A percentile compares a stretch with the other conserved stretches of the same genome.
These are phyloP conservation scores for Daphoenositta chrysoptera DNA, from an alignment of 2,113 vertebrate species.

Conservation along the genomic window DNA sequence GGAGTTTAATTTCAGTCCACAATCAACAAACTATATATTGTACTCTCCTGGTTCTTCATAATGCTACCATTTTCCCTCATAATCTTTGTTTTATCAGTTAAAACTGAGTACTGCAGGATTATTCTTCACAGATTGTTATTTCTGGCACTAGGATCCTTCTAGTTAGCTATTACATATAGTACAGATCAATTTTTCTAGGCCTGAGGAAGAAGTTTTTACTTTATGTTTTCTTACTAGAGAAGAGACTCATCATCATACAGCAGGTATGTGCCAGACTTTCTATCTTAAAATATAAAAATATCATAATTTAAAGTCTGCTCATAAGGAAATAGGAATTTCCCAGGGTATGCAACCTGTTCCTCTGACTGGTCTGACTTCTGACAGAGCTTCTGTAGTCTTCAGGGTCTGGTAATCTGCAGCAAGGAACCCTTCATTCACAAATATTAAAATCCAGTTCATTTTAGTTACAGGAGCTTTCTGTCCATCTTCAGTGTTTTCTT, in stretches of 20 bases:
- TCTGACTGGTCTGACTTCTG: not conserved
- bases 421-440: not conserved
- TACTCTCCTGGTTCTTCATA: not conserved
- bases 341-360: not conserved
- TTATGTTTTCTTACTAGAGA: not conserved
- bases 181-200: not conserved
- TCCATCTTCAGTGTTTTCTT: not conserved
- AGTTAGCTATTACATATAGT: not conserved
- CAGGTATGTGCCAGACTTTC: not conserved
- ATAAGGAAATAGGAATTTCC: not conserved
- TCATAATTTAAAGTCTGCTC: not conserved
- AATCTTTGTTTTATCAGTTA: not conserved
- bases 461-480: not conserved
- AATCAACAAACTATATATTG: not conserved
- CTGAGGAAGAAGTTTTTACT: not conserved
- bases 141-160: not conserved
- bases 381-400: not conserved
- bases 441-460: not conserved
- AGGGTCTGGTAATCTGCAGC: not conserved
- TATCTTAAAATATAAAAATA: not conserved
- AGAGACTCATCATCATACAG: not conserved
- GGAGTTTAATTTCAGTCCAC: not conserved
- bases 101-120: not conserved
- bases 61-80: not conserved
- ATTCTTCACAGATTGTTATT: not conserved